Base-by-base conservation (phyloP, 2,113 vertebrate genomes). In the Lasiurus borealis region DNA sequence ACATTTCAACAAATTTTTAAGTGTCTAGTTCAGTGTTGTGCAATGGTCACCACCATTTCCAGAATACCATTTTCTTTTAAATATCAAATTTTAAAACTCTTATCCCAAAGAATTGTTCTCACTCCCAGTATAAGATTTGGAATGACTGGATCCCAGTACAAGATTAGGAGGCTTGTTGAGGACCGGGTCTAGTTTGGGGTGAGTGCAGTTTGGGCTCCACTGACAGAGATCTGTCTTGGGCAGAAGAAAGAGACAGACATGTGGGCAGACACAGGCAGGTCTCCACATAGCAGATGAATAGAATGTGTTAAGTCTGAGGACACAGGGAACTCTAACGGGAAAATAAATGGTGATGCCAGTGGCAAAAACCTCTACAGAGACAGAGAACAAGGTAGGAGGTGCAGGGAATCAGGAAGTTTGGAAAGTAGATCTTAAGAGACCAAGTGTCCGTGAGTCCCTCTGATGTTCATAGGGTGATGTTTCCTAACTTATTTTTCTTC, bases 31-130 rank as follows among this genome's bases (percentile, higher is more conserved):
- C 7, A 10, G 8, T 40, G 19, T 21, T 46, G 13, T 57, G 4
- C 27, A 16, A 25, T 2, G 23, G 36, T 86, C 12, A 59, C 29
- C 54, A 80, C 18, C 48, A 72, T 16, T 71, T 86, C 46, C 10
- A 76, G 25, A 80, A 94, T 31, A n/a, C 11, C 78, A 10, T 40
- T 40, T 77, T 62, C 80, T 85, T 75, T 81, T 54, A 62, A 91
- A 94, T 8, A 77, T 48, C 25, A 66, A 31, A 66, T 8, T 92
- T 91, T 62, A 83, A 85, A 95, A 46, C 50, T 59, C 29, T 25
- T 44, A 69, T 77, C 27, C n/a, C 9, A 57, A 91, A 75, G 34
- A 83, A 59, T 50, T 25, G 2, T 86, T 71, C 19, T 59, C 14
- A 40, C 19, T 59, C 19, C 44, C 34, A 46, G 52, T n/a, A 68